These are phyloP conservation scores for Drosophila incognita DNA, from an alignment of 2,888 invertebrate species.

Conservation along the genomic window DNA sequence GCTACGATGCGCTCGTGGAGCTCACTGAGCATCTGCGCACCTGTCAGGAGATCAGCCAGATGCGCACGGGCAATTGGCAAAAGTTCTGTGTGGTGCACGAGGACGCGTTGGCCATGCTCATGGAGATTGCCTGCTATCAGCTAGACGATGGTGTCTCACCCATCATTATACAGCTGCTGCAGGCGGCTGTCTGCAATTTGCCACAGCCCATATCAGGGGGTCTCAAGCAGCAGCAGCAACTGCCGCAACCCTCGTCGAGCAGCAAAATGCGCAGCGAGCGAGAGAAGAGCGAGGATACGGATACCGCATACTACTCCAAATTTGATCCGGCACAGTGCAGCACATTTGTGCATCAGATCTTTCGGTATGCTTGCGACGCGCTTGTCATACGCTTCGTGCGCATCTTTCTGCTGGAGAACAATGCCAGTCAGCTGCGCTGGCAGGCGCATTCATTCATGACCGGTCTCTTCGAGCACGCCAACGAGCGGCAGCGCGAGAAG, in stretches of 20 bases:
- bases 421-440: constrained; percentile 96
- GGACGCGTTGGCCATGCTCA: constrained; percentile 91
- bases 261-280: constrained; percentile 87
- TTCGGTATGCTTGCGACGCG: constrained; percentile 86
- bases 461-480: constrained; percentile 94
- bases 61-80: constrained; percentile 98
- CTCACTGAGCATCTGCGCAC: constrained; percentile 97
- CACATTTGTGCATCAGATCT: constrained; percentile 89
- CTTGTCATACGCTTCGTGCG: constrained; percentile 90
- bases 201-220: constrained; percentile 47
- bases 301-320: constrained; percentile 86
- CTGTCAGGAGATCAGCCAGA: constrained; percentile 96
- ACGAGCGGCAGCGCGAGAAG: constrained; percentile 90
- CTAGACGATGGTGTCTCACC: constrained; percentile 96
- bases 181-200: constrained; percentile 92
- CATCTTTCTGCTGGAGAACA: constrained; percentile 96
- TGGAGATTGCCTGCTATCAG: constrained; percentile 91
- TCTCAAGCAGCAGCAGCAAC: constrained; percentile 59
- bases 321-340: constrained; percentile 89
- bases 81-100: constrained; percentile 92
- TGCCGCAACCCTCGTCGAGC: constrained; percentile 27
- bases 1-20: constrained; percentile 96
- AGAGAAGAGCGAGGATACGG: constrained; percentile 89
- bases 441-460: constrained; percentile 95
- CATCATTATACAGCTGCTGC: constrained; percentile 94